These are phyloP conservation scores for Pseudococcus viburni DNA, from an alignment of 2,888 invertebrate species.

Conservation along the genomic window DNA sequence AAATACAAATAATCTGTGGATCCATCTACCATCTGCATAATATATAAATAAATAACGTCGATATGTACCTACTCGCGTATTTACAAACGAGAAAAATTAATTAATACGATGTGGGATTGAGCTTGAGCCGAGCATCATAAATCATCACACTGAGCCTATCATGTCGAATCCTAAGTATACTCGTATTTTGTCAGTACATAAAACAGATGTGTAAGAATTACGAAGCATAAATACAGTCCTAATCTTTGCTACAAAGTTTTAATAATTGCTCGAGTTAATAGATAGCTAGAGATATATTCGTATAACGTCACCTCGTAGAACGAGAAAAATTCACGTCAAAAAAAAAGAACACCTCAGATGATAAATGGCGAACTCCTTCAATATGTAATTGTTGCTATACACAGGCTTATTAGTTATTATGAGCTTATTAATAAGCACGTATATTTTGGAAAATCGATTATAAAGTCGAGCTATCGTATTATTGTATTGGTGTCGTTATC, in stretches of 20 bases:
- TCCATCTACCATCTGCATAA: background rate
- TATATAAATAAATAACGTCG: too few relatives aligned
- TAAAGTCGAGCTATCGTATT: constrained; percentile 10
- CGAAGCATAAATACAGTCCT: constrained; percentile 1
- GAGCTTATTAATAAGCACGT: constrained; percentile 11
- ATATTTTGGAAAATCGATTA: constrained; percentile 44
- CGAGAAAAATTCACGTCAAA: background rate
- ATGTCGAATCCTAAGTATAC: background rate
- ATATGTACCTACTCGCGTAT: background rate
- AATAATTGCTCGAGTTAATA: constrained; percentile 6
- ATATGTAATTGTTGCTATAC: constrained; percentile 10
- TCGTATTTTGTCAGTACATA: background rate
- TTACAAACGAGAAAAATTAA: constrained; percentile 15
- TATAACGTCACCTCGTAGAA: background rate
- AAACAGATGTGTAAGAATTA: background rate
- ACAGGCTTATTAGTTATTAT: background rate
- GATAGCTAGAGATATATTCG: background rate
- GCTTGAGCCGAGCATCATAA: background rate
- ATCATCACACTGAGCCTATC: constrained; percentile 10
- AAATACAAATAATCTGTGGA: background rate
- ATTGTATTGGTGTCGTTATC: constrained; percentile 40
- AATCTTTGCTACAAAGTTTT: constrained; percentile 14
- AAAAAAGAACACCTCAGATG: background rate
- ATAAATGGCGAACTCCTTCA: constrained; percentile 1
- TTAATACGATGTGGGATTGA: constrained; percentile 30